phyloP scores from a whole-genome alignment of 92 coral and sea anemone genomes.

The Plumapathes pennacea region DNA sequence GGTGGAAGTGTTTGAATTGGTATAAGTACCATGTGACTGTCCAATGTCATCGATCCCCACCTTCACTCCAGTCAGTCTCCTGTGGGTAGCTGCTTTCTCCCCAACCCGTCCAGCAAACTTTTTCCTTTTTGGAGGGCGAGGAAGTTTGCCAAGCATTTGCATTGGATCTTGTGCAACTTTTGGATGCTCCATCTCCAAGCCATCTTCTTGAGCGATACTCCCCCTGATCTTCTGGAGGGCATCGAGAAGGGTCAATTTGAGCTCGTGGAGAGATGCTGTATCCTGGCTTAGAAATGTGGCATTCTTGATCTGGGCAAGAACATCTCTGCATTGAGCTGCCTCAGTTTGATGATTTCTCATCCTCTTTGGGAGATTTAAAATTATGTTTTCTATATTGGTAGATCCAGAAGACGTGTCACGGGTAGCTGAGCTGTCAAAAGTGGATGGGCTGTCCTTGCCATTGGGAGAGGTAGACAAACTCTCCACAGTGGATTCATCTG shows the following conservation, averaged over 20 bases:
- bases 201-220: constrained; percentile 9
- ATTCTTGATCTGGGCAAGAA: constrained; percentile 11
- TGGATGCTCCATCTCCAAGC: constrained; percentile 18
- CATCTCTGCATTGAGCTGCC: constrained; percentile 13
- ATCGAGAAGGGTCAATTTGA: neutral
- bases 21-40: neutral
- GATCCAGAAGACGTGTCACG: too few relatives aligned
- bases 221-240: neutral
- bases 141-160: neutral
- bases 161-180: too few relatives aligned
- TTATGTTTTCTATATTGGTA: too few relatives aligned
- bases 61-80: constrained; percentile 5
- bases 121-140: constrained; percentile 3
- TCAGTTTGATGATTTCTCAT: constrained; percentile 4
- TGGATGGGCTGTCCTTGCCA: neutral
- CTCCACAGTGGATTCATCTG: neutral
- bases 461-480: neutral
- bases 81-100: constrained; percentile 9
- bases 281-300: neutral
- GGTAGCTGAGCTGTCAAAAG: too few relatives aligned
- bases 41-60: neutral
- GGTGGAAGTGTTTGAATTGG: neutral
- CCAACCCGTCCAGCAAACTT: constrained; percentile 26
- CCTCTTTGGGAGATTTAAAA: constrained; percentile 8
- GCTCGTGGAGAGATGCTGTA: neutral